These are phyloP conservation scores for Erinaceus europaeus DNA, from an alignment of 2,113 vertebrate genomes.

Conservation along the genomic window DNA sequence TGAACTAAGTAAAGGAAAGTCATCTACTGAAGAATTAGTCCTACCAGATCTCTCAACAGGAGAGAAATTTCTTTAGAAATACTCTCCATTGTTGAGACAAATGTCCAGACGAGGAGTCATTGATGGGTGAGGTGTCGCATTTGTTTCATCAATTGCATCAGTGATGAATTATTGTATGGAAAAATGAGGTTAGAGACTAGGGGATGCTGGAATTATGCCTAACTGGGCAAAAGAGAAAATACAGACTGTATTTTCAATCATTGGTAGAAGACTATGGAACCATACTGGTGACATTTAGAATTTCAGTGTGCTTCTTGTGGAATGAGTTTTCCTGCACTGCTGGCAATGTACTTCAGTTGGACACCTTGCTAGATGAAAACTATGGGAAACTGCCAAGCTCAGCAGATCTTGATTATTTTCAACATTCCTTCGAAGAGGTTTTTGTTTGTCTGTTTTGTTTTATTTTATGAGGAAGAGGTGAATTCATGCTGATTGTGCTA, in stretches of 20 bases:
- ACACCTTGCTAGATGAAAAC: constrained; percentile 68
- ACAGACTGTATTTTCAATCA: constrained; percentile 65
- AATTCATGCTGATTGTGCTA: background rate
- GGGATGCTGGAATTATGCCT: constrained; percentile 62
- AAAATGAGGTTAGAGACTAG: constrained; percentile 71
- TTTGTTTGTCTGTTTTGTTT: background rate
- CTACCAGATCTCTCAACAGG: constrained; percentile 48
- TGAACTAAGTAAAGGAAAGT: constrained; percentile 34
- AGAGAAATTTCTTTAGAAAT: constrained; percentile 59
- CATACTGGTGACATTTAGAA: constrained; percentile 72
- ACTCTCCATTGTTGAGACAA: constrained; percentile 59
- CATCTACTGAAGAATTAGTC: constrained; percentile 13
- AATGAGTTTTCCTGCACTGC: constrained; percentile 73
- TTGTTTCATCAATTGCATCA: constrained; percentile 66
- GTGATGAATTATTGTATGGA: constrained; percentile 65
- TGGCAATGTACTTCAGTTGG: constrained; percentile 71
- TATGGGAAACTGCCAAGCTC: constrained; percentile 67
- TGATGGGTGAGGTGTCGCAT: constrained; percentile 1
- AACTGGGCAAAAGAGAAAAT: constrained; percentile 72
- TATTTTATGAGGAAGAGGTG: background rate
- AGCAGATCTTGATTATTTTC: constrained; percentile 69
- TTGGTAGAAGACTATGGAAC: constrained; percentile 69
- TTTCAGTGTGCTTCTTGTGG: constrained; percentile 73
- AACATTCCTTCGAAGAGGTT: constrained; percentile 36
- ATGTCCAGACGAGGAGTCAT: constrained; percentile 38